phyloP scores from a whole-genome alignment of 2,797 vertebrate species.

The Enoplosus armatus region DNA sequence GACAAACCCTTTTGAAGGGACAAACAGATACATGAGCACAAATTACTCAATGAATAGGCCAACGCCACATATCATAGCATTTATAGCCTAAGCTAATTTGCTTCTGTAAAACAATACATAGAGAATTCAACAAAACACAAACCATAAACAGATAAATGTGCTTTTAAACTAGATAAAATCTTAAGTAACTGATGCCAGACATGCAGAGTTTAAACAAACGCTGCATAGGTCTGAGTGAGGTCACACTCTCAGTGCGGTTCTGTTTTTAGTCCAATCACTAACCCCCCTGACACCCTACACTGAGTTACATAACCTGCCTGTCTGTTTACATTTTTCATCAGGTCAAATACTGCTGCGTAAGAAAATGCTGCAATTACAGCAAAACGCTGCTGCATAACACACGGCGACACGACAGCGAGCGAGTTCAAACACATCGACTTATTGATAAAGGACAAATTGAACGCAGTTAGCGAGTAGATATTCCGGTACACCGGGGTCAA shows the following conservation, averaged over 20 bases:
- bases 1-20: constrained; percentile 41
- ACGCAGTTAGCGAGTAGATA: not conserved
- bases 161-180: constrained; percentile 3
- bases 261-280: constrained; percentile 74
- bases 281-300: constrained; percentile 60
- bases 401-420: not conserved
- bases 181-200: constrained; percentile 7
- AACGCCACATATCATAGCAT: constrained; percentile 27
- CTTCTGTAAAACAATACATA: constrained; percentile 8
- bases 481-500: constrained; percentile 37
- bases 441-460: constrained; percentile 40
- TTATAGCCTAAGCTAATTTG: constrained; percentile 28
- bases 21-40: constrained; percentile 13
- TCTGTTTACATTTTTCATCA: constrained; percentile 81
- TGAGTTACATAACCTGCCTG: constrained; percentile 74
- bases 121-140: constrained; percentile 24
- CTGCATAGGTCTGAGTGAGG: constrained; percentile 45
- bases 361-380: constrained; percentile 70
- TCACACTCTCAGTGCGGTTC: constrained; percentile 56
- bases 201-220: constrained; percentile 51
- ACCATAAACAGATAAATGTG: constrained; percentile 13
- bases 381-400: constrained; percentile 49
- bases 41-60: constrained; percentile 17
- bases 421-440: constrained; percentile 40
- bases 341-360: constrained; percentile 74